Percentiles rank a stretch among this genome's conserved stretches.
phyloP scores from a whole-genome alignment of 1,140 invertebrate species.

The Penaeus japonicus region DNA sequence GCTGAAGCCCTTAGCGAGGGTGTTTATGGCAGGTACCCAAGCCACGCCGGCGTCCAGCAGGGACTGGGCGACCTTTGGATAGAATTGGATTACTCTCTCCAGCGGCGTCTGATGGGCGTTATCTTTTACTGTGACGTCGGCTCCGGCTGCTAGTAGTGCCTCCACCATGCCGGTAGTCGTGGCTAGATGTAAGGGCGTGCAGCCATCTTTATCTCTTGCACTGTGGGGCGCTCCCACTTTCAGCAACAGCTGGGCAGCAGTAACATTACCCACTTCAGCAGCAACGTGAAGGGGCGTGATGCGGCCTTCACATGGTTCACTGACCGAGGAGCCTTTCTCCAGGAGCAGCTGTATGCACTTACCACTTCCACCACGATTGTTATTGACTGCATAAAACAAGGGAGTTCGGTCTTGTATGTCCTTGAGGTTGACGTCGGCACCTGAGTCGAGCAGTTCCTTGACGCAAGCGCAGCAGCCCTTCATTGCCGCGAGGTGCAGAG shows the following conservation, averaged over 20 bases:
- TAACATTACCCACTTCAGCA: constrained; percentile 64
- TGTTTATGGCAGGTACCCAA: no score
- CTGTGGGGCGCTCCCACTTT: no score
- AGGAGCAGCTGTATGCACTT: constrained; percentile 73
- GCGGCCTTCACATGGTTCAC: constrained; percentile 76
- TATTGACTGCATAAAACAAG: constrained; percentile 77
- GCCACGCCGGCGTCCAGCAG: not conserved
- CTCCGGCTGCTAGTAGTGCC: constrained; percentile 80
- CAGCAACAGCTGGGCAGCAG: no score
- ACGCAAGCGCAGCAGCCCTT: constrained; percentile 80
- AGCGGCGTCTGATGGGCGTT: constrained; percentile 82
- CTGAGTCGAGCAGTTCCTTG: constrained; percentile 73
- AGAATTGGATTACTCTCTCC: constrained; percentile 74
- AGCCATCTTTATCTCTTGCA: no score
- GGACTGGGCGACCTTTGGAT: not conserved
- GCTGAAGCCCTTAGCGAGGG: no score
- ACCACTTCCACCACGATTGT: constrained; percentile 67
- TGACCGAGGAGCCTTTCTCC: constrained; percentile 70
- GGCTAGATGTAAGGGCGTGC: constrained; percentile 68
- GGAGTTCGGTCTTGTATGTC: constrained; percentile 80
- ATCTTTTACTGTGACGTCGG: constrained; percentile 82
- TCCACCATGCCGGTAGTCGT: constrained; percentile 80
- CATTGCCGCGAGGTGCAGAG: constrained; percentile 79
- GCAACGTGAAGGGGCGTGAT: constrained; percentile 88
- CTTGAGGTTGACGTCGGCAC: constrained; percentile 74